Evolutionary conservation across 2,113 vertebrate species (phyloP).

Genomic region (Prochilodus magdalenae): DNA sequence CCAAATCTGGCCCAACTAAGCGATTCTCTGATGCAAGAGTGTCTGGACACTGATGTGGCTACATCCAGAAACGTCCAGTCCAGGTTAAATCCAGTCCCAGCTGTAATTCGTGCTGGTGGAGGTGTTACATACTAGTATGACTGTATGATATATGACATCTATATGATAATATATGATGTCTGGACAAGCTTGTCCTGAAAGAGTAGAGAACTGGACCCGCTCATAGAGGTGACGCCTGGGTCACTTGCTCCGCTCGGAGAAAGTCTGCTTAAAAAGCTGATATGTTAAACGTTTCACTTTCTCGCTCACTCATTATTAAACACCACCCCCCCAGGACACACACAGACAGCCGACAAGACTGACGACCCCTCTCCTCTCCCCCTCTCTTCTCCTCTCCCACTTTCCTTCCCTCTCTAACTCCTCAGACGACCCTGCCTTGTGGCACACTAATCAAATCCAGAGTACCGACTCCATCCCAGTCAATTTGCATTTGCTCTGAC

Average conservation of each 20-base stretch:
- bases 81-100: too few relatives aligned
- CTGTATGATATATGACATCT: too few relatives aligned
- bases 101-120: too few relatives aligned
- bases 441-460: background rate
- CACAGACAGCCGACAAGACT: conserved; percentile 49
- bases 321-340: conserved; percentile 39
- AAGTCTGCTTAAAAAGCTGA: conserved; percentile 44
- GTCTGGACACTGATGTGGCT: too few relatives aligned
- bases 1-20: too few relatives aligned
- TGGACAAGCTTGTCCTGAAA: too few relatives aligned
- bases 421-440: background rate
- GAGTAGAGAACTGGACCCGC: background rate
- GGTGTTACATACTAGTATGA: too few relatives aligned
- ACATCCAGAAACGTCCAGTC: too few relatives aligned
- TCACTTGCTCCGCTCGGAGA: background rate
- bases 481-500: conserved; percentile 15
- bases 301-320: conserved; percentile 48
- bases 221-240: background rate
- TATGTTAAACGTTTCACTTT: conserved; percentile 57
- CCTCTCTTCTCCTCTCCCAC: background rate
- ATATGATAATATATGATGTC: too few relatives aligned
- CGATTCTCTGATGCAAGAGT: too few relatives aligned
- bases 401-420: background rate
- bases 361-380: conserved; percentile 5
- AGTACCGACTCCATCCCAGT: background rate